phyloP scores from a whole-genome alignment of 2,797 vertebrate genomes.

The Microctenopoma stevenorrisi region DNA sequence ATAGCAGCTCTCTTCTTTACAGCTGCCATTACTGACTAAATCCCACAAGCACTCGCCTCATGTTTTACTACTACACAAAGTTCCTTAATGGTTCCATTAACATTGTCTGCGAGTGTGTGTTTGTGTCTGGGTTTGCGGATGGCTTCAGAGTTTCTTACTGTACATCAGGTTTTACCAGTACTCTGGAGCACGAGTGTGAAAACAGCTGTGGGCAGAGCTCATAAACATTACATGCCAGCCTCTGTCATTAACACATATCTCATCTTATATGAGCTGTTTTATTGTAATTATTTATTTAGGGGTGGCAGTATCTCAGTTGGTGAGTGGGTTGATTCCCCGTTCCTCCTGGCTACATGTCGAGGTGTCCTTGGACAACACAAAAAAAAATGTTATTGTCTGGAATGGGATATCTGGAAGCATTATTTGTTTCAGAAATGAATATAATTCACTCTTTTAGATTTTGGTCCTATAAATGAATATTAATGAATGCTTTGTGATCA shows the following conservation, averaged over 20 bases:
- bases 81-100: constrained; percentile 71
- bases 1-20: constrained; percentile 69
- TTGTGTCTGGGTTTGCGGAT: constrained; percentile 26
- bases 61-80: constrained; percentile 61
- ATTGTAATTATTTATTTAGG: constrained; percentile 28
- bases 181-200: constrained; percentile 38
- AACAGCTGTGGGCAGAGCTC: constrained; percentile 46
- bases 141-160: constrained; percentile 19
- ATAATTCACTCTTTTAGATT: background rate
- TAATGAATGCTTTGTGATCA: constrained; percentile 1
- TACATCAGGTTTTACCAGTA: constrained; percentile 15
- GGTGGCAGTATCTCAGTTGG: no score
- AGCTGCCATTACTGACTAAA: constrained; percentile 66
- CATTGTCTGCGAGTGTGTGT: constrained; percentile 37
- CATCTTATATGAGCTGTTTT: constrained; percentile 63
- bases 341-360: no score
- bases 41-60: constrained; percentile 71
- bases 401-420: constrained; percentile 1
- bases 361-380: no score
- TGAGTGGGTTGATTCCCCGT: no score
- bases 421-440: background rate
- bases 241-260: constrained; percentile 57
- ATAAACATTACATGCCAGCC: constrained; percentile 39
- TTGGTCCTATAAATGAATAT: constrained; percentile 3
- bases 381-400: background rate